phyloP scores from a whole-genome alignment of 1,140 invertebrate genomes.

The Apis mellifera region DNA sequence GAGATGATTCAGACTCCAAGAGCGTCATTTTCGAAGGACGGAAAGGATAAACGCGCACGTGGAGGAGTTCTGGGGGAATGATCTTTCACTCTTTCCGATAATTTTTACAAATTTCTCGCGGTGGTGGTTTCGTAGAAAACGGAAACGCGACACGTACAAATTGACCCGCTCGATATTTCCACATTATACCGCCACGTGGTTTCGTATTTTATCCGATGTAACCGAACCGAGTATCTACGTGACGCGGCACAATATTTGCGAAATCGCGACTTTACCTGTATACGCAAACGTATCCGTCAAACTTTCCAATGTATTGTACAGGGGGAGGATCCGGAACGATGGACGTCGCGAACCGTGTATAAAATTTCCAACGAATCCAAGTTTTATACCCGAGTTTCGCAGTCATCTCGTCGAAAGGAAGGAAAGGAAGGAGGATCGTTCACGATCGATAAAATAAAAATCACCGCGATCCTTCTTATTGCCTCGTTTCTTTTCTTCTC shows the following conservation, averaged over 20 bases:
- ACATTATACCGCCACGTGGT: neutral
- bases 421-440: neutral
- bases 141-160: neutral
- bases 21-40: too few species aligned
- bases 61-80: too few species aligned
- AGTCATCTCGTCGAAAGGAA: neutral
- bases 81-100: too few species aligned
- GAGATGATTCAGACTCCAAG: too few species aligned
- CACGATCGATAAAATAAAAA: conserved; percentile 7
- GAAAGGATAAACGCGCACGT: neutral
- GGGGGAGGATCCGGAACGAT: neutral
- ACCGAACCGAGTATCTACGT: conserved; percentile 13
- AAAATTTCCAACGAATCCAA: conserved; percentile 16
- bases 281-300: neutral
- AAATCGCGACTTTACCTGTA: conserved; percentile 8
- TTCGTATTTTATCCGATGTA: neutral
- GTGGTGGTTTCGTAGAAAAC: too few species aligned
- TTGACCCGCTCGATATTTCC: conserved; percentile 11
- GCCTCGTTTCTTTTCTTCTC: neutral
- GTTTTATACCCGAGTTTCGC: neutral
- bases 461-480: neutral
- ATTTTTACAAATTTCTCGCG: neutral
- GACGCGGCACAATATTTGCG: conserved; percentile 13
- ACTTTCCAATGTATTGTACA: neutral
- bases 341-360: conserved; percentile 4